These are phyloP conservation scores for Pherbina coryleti DNA, from an alignment of 2,888 invertebrate genomes.

Conservation along the genomic window DNA sequence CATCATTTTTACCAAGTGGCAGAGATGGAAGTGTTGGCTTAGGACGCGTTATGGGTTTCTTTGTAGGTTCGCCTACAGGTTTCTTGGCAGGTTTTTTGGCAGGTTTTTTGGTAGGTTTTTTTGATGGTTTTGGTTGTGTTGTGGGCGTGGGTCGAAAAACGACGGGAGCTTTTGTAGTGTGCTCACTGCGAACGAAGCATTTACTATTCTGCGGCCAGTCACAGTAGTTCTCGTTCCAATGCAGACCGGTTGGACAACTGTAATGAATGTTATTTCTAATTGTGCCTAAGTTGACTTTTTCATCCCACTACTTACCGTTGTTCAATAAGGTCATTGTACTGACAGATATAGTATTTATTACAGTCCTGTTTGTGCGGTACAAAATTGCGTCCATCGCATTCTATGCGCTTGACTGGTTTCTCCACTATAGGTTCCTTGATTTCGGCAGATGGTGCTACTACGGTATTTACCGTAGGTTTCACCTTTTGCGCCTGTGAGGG, in stretches of 20 bases:
- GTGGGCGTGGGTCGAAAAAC: constrained; percentile 49
- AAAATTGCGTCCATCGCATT: constrained; percentile 69
- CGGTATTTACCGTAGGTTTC: constrained; percentile 50
- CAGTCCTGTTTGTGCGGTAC: constrained; percentile 77
- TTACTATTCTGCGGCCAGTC: constrained; percentile 83
- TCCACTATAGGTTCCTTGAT: constrained; percentile 36
- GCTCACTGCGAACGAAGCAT: constrained; percentile 69
- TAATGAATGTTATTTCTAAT: neutral
- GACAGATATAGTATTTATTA: constrained; percentile 84
- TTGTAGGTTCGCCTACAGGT: constrained; percentile 52
- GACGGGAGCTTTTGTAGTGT: constrained; percentile 54
- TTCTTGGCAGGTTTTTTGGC: constrained; percentile 53
- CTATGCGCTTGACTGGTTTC: constrained; percentile 40
- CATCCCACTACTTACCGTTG: constrained; percentile 69
- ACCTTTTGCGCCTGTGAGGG: constrained; percentile 40
- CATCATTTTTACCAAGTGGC: constrained; percentile 57
- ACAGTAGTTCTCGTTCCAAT: constrained; percentile 85
- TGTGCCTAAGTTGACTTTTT: neutral
- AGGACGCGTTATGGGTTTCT: constrained; percentile 55
- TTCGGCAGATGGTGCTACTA: neutral
- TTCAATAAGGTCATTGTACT: constrained; percentile 78
- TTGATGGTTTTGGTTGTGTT: constrained; percentile 48
- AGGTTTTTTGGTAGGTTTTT: constrained; percentile 43
- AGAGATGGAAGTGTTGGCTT: constrained; percentile 55
- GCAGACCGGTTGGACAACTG: constrained; percentile 79